Percentiles rank a stretch among this genome's conserved stretches.
Evolutionary conservation across 2,888 invertebrate genomes (phyloP).

Genomic region (Villa cingulata): DNA sequence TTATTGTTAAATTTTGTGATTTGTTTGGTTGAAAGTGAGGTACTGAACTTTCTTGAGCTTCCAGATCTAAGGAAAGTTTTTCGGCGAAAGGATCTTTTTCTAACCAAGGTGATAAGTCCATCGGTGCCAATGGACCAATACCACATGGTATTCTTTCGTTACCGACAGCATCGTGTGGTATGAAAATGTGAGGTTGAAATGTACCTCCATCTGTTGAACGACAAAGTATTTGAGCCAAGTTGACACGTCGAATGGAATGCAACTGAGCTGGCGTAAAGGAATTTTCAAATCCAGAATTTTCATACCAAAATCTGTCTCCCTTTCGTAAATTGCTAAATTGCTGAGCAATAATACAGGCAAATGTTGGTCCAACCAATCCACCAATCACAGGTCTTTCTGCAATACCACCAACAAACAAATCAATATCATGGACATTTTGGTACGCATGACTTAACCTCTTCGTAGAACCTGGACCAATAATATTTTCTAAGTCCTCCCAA

Average conservation of each 20-base stretch:
- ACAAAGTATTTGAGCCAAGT: constrained; percentile 52
- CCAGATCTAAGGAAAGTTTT: constrained; percentile 19
- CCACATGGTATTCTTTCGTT: constrained; percentile 32
- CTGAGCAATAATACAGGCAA: constrained; percentile 77
- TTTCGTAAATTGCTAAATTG: constrained; percentile 66
- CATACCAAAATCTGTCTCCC: constrained; percentile 75
- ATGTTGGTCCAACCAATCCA: constrained; percentile 73
- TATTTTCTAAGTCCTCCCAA: constrained; percentile 57
- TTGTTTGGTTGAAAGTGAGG: constrained; percentile 1
- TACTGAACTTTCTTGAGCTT: constrained; percentile 26
- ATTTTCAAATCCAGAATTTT: constrained; percentile 59
- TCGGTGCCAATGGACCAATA: constrained; percentile 22
- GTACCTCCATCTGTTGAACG: constrained; percentile 33
- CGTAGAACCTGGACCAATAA: constrained; percentile 50
- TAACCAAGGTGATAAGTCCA: constrained; percentile 32
- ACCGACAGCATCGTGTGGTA: constrained; percentile 28
- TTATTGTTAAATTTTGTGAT: constrained; percentile 10
- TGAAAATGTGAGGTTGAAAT: constrained; percentile 33
- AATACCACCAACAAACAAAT: constrained; percentile 70
- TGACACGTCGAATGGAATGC: constrained; percentile 54
- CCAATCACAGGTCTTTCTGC: constrained; percentile 67
- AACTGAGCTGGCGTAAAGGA: constrained; percentile 65
- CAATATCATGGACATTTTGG: constrained; percentile 65
- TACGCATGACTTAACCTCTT: constrained; percentile 48
- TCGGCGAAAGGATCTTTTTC: constrained; percentile 30